Conservation (phyloP, 2,888 invertebrate species). For the Andrena marginata region DNA sequence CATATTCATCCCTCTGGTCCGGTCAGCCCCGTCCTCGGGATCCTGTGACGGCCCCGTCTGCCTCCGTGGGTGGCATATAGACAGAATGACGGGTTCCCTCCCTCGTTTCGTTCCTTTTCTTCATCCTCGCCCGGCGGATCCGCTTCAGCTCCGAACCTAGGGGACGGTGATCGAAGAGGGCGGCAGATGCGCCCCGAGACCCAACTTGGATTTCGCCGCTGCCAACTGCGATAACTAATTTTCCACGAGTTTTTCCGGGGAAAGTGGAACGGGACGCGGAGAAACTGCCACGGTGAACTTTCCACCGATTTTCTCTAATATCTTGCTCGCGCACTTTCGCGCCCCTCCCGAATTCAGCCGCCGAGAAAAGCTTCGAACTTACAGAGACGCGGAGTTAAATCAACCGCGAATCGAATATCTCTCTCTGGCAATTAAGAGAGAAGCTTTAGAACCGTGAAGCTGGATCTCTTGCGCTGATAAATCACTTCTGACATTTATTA, state of each 20-base stretch:
- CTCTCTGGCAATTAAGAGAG: no score
- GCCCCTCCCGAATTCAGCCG: neutral
- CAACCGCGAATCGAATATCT: no score
- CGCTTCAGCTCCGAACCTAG: conserved; percentile 37
- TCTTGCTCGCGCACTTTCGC: neutral
- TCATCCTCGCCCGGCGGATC: conserved; percentile 40
- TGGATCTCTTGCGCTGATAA: no score
- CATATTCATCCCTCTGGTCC: conserved; percentile 48
- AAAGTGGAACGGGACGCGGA: conserved; percentile 17
- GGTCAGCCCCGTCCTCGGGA: conserved; percentile 69
- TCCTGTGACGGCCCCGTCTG: conserved; percentile 51
- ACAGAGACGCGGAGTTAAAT: no score
- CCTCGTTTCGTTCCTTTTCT: conserved; percentile 12
- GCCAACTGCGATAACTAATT: conserved; percentile 60
- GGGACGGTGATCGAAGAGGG: conserved; percentile 55
- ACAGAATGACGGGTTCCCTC: conserved; percentile 72
- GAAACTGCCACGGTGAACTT: neutral
- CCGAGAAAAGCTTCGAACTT: neutral
- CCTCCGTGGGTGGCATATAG: conserved; percentile 77
- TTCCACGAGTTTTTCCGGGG: conserved; percentile 50
- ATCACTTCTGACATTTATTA: no score
- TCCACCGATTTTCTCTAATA: conserved; percentile 10
- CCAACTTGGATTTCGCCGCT: conserved; percentile 55
- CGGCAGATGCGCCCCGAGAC: conserved; percentile 65
- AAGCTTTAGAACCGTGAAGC: no score